Base-by-base conservation (phyloP, 2,797 vertebrate species). In the Dendrocincla fuliginosa region DNA sequence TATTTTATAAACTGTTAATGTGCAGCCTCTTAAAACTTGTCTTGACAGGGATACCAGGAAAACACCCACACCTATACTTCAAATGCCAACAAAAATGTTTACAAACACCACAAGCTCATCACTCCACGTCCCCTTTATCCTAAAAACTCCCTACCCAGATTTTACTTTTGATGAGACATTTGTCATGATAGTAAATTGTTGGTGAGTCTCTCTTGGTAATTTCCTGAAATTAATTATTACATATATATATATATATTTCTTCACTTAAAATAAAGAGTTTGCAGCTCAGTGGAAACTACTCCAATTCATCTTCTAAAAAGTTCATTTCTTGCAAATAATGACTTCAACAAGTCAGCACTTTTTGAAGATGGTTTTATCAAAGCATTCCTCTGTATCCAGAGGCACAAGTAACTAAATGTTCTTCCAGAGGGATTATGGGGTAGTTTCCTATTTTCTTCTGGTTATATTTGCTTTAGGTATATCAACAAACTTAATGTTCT, bases 241-340 rank as follows among this genome's bases (percentile, higher is more conserved):
- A n/a, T 5, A 55, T 1, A 6, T 0, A 55, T 1, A 6, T 0
- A 74, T 27, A 0, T 33, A 52, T 25, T 83, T 61, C 24, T 71
- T 35, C 30, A 59, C 4, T 76, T 53, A 23, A 82, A 86, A 78
- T 15, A n/a, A 63, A 61, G 52, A 13, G 13, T 32, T 47, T 22
- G 30, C 27, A 81, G n/a, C 20, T 68, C 56, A 17, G 8, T 49
- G 27, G 22, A 71, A 83, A 50, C 15, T 4, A 46, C 24, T 77
- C 52, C 23, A 50, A 8, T 17, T 6, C 52, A 10, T 20, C 67
- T 39, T 73, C 41, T 30, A 57, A 49, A 30, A 61, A 61, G 28
- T 24, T 37, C 0, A 16, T 8, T 56, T n/a, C 28, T 79, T 53
- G 18, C 14, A 74, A 92, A 65, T 46, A 71, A 53, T 5, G 1